Conservation (phyloP, 2,797 vertebrate genomes). For the Amblyopsis hoosieri region DNA sequence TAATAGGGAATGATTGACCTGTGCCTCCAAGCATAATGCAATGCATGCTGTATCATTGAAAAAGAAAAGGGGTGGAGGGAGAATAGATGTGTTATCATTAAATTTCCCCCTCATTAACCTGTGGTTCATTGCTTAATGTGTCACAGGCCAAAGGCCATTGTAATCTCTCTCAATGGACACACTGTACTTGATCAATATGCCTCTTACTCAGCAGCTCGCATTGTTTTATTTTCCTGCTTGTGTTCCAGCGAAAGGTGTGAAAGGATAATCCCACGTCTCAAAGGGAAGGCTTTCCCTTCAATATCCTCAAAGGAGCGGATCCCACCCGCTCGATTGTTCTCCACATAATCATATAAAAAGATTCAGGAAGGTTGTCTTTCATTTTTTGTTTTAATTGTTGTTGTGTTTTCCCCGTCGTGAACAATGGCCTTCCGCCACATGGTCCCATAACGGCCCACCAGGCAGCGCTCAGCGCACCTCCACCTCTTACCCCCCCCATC, state of each 20-base stretch:
- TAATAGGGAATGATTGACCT: constrained; percentile 40
- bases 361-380: constrained; percentile 79
- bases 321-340: constrained; percentile 80
- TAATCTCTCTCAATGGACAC: constrained; percentile 78
- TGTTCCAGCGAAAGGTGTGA: constrained; percentile 80
- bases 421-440: constrained; percentile 83
- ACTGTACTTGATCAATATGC: constrained; percentile 76
- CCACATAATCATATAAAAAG: constrained; percentile 81
- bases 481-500: constrained; percentile 75
- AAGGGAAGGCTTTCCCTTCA: constrained; percentile 77
- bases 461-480: constrained; percentile 72
- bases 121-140: constrained; percentile 76
- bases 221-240: constrained; percentile 79
- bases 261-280: constrained; percentile 78
- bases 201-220: constrained; percentile 73
- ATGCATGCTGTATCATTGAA: constrained; percentile 46
- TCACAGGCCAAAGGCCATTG: constrained; percentile 79
- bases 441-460: constrained; percentile 77
- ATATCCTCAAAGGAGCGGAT: constrained; percentile 77
- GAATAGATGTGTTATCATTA: constrained; percentile 55
- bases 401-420: constrained; percentile 81
- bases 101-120: constrained; percentile 74
- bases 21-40: constrained; percentile 46
- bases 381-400: constrained; percentile 77
- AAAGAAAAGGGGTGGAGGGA: constrained; percentile 22